A percentile compares a stretch with the other conserved stretches of the same genome.
phyloP scores from a whole-genome alignment of 2,888 invertebrate genomes.

The Lepidocyrtinus sp. region DNA sequence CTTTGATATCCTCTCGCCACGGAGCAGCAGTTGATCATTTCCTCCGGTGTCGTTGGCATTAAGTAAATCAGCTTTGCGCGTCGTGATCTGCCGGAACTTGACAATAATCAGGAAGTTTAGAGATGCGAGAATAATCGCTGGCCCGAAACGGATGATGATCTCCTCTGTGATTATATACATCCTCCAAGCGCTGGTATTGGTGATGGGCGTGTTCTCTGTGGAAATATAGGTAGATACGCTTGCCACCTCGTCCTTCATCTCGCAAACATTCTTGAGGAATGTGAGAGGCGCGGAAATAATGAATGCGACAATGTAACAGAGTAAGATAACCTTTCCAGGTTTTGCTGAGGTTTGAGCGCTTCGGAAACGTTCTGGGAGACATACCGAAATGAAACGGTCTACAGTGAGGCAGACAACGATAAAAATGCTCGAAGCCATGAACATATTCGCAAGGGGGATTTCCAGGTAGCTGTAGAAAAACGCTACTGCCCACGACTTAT shows the following conservation, averaged over 20 bases:
- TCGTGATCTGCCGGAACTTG: constrained; percentile 73
- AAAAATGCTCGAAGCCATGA: constrained; percentile 75
- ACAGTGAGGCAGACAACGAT: constrained; percentile 75
- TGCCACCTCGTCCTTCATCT: not conserved
- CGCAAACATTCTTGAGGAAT: constrained; percentile 72
- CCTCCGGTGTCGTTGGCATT: constrained; percentile 55
- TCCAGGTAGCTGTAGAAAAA: constrained; percentile 74
- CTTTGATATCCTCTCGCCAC: constrained; percentile 67
- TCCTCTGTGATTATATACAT: constrained; percentile 73
- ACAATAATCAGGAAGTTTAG: constrained; percentile 74
- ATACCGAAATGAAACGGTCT: constrained; percentile 74
- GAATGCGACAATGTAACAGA: constrained; percentile 72
- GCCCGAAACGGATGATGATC: constrained; percentile 73
- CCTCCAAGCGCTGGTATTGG: constrained; percentile 71
- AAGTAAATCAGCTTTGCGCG: constrained; percentile 72
- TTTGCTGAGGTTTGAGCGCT: constrained; percentile 72
- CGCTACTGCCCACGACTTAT: constrained; percentile 70
- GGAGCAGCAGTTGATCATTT: constrained; percentile 62
- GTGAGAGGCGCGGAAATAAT: constrained; percentile 73
- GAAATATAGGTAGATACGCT: constrained; percentile 64
- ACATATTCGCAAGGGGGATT: constrained; percentile 74
- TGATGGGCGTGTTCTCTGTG: constrained; percentile 70
- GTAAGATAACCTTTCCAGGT: constrained; percentile 72
- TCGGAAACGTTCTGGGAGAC: constrained; percentile 72
- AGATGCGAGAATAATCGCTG: constrained; percentile 73